Evolutionary conservation across 2,113 vertebrate species (phyloP), one percentile per base, ranked within the genome.

Genomic region (Cheirogaleus medius): DNA sequence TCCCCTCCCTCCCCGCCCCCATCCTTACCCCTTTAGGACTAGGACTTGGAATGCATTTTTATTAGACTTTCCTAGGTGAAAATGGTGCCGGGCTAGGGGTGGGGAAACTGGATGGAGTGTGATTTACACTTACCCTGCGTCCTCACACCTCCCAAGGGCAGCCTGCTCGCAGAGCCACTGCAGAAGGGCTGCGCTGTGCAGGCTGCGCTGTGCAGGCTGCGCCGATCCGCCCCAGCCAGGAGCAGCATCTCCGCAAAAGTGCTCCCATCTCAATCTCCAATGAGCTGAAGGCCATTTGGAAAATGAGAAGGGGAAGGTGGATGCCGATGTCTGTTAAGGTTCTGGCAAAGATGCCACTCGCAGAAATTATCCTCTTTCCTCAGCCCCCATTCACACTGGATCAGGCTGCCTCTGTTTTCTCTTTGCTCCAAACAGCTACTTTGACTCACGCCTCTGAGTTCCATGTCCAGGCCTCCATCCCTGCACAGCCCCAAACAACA

Each of bases 91-190:
- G 89, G 82, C 39, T 58, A 63, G 92, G 97, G 96, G 87, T 86
- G 68, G 89, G 80, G 73, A 85, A 49, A 47, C 91, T 34, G 86
- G 64, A 83, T 52, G 34, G 91, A 93, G 90, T 96, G 96, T 97
- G 98, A 98, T 95, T 98, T 96, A 96, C 97, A 97, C 96, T 86
- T 92, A 71, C 86, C 89, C 94, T n/a, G 86, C 58, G 86, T 97
- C 95, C 95, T 97, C 97, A 97, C 97, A 93, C 96, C 90, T 97
- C 97, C 96, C 96, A 92, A 95, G 95, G 93, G 94, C 93, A 87
- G 94, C 64, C 91, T 49, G 76, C 56, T 86, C 83, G 2, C 80
- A 81, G 68, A 96, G 81, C 47, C 6, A 1, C 77, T 58, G 68
- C 77, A 83, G 91, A 42, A 9, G 34, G 39, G 77, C 29, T 52